Evolutionary conservation across 2,888 invertebrate genomes (phyloP), one percentile per base, ranked within the genome.

Genomic region (Drosophila ezoana): DNA sequence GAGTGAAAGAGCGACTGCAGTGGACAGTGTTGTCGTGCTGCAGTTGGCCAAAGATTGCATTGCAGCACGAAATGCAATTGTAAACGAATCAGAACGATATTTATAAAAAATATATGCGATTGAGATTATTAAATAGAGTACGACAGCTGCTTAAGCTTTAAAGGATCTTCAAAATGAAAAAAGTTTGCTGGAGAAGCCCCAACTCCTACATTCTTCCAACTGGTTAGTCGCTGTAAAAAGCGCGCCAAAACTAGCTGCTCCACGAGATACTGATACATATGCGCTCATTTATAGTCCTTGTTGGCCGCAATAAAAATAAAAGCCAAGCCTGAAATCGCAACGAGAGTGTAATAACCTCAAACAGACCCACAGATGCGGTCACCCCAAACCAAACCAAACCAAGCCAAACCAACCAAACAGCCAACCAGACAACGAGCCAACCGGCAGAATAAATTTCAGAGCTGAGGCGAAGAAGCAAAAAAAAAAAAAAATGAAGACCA

Each of bases 21-120:
- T 8, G 6, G 20, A 44, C 86, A 88, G 86, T 83, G 88, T 83
- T 83, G 88, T 68, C 58, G 83, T 64, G 86, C 83, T 82, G 88
- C 82, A 82, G 44, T 0, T 49, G 35, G 38, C 38, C 38, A 53
- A 18, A 44, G 18, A 56, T 60, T 58, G 0, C 70, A 9, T 23
- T 35, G 3, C 4, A 40, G 60, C 76, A 62, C 49, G 76, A 71
- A 76, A 79, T 77, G 5, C 14, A 58, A 16, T 18, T 57, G 1
- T 3, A 13, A 32, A 9, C 14, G 28, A 44, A 6, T 6, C 33
- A 38, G 28, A 43, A 53, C 14, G 1, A 35, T 13, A 4, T 4
- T 35, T 13, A 4, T 35, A 35, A 35, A 35, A 0, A 11, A 2
- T 35, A 35, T 35, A 35, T 35, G 33, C 4, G 11, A 35, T 35